A percentile compares a stretch with the other conserved stretches of the same genome.
Evolutionary conservation across 2,888 invertebrate species (phyloP).

Genomic region (Phania funesta): DNA sequence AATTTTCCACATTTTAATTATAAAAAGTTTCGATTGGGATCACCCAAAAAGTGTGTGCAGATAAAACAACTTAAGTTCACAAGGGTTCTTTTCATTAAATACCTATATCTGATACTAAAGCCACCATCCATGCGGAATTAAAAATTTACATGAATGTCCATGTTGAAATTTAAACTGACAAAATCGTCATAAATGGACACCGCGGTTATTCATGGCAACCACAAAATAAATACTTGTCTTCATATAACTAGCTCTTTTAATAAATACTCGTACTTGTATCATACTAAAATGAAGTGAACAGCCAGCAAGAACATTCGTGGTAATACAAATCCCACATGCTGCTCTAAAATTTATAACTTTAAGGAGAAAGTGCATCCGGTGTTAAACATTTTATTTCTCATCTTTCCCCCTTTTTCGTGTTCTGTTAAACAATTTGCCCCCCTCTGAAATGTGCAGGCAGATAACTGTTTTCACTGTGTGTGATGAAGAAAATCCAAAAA

Average conservation of each 20-base stretch:
- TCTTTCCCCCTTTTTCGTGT: not conserved
- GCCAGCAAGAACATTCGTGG: slow-evolving; percentile 23
- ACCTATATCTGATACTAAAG: too few species aligned
- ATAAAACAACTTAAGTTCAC: too few species aligned
- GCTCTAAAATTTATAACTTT: slow-evolving; percentile 46
- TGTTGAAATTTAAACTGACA: too few species aligned
- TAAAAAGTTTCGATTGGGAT: too few species aligned
- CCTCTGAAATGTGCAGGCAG: not conserved
- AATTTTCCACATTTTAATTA: too few species aligned
- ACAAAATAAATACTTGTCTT: not conserved
- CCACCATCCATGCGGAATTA: too few species aligned
- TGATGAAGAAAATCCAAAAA: not conserved
- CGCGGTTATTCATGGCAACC: too few species aligned
- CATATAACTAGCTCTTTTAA: not conserved
- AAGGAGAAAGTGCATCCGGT: slow-evolving; percentile 36
- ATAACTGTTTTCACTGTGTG: not conserved
- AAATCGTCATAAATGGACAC: too few species aligned
- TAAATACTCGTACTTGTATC: not conserved
- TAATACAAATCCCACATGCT: slow-evolving; percentile 54
- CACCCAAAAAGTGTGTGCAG: too few species aligned
- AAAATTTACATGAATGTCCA: too few species aligned
- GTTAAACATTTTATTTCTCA: slow-evolving; percentile 7
- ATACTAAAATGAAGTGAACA: slow-evolving; percentile 17
- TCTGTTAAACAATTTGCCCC: not conserved
- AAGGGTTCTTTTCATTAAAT: too few species aligned